Base-by-base conservation (phyloP, 2,888 invertebrate species). In the Limnephilus lunatus region DNA sequence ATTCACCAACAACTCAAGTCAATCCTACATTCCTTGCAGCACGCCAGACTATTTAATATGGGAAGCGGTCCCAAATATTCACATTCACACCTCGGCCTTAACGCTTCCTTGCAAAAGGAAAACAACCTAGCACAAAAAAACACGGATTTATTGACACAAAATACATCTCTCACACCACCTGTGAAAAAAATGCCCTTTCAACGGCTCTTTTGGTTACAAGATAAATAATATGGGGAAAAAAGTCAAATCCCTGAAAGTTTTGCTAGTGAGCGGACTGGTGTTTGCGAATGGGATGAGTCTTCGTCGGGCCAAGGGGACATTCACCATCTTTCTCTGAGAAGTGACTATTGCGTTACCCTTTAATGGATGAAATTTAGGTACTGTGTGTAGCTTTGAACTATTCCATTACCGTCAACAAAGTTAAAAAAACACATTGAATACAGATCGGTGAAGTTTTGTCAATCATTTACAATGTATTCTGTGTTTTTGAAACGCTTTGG, bases 61-160 rank as follows among this genome's bases (percentile, higher is more conserved):
- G 44, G 44, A 48, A 86, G 30, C 86, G 44, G 30, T 44, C 86
- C 30, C 44, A 85, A 90, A 85, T 48, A 85, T 89, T 90, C 92
- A 12, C 90, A 53, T 92, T 92, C 90, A 48, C 92, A 92, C 92
- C 92, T 92, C 89, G 32, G 68, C 86, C 39, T 81, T 35, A 89
- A 85, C 82, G 91, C 83, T 90, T 90, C 92, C 81, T 92, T 85
- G 86, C 90, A 92, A 39, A 83, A 81, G 48, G 81, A 86, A 92
- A 92, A 90, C 85, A 90, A 85, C n/a, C 86, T 14, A n/a, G 32
- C 35, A 83, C 83, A 19, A 91, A 87, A 89, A 91, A 91, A 91
- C 91, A 91, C 89, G 14, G 80, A 92, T 90, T 92, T 86, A 80
- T 86, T 86, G 81, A 81, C 48, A 90, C 86, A 92, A 81, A 48